Evolutionary conservation across 2,797 vertebrate genomes (phyloP), one percentile per base, ranked within the genome.

Genomic region (Cygnus olor): DNA sequence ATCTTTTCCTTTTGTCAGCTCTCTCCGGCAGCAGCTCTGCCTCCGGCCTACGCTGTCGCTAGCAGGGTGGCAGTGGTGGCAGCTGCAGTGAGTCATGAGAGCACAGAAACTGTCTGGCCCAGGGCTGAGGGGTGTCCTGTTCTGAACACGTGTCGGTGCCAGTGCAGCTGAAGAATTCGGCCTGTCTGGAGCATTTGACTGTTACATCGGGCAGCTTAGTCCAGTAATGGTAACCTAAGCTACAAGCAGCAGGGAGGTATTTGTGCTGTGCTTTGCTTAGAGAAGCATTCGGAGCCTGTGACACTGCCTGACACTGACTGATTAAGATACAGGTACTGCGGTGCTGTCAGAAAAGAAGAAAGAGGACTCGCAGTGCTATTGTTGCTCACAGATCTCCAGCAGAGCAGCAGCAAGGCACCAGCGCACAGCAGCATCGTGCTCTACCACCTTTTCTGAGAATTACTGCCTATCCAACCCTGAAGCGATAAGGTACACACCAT

Each of bases 171-270:
- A 65, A 65, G 27, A 51, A 72, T 91, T 83, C 88, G 93, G 83
- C 51, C 88, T 60, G 61, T 56, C 85, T 88, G 81, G 81, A 77
- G 88, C 90, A 65, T 69, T 87, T 78, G 42, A 89, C 64, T 27
- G 45, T 45, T 82, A 32, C 58, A 87, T 64, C 74, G 58, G 91
- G 54, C 76, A 45, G 80, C 88, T 90, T 47, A 60, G 79, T 7
- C 88, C 72, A 27, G 72, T 92, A 84, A 95, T 85, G 88, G 90
- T 95, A 92, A 93, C 90, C 95, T 96, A 79, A 94, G 96, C 90
- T 93, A 93, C 96, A 47, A 89, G 91, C 94, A 96, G 94, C 94
- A 81, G 95, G 81, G 86, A 93, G 74, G 88, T 65, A 6, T 94
- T 49, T 89, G 93, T 80, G 81, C 94, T 88, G 88, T n/a, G 91